A percentile compares a stretch with the other conserved stretches of the same genome.
Conservation (phyloP, 2,113 vertebrate species). For the Podarcis muralis region DNA sequence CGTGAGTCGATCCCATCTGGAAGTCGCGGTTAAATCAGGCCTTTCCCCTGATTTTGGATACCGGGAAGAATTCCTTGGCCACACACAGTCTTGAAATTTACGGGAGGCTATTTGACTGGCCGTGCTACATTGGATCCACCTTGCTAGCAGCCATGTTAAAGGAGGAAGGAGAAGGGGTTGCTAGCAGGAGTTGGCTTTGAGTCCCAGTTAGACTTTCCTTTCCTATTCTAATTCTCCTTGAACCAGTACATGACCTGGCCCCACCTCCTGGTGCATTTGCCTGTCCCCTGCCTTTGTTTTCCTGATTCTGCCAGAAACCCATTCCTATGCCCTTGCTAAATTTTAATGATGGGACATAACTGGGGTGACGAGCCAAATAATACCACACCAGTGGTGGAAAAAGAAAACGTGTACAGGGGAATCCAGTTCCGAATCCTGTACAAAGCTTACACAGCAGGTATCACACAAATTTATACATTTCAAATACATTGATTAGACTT, state of each 20-base stretch:
- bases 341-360: no score
- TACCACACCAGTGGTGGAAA: no score
- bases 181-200: background rate
- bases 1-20: no score
- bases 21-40: background rate
- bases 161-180: background rate
- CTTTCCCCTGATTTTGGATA: background rate
- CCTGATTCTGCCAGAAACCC: background rate
- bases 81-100: background rate
- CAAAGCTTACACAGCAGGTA: no score
- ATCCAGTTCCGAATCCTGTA: no score
- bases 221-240: background rate
- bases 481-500: no score
- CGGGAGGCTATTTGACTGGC: background rate
- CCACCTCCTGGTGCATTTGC: background rate
- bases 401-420: no score
- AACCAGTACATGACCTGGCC: background rate
- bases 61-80: background rate
- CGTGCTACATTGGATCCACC: background rate
- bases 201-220: background rate
- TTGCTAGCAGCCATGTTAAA: background rate
- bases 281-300: background rate
- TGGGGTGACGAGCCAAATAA: no score
- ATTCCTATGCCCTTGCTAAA: no score
- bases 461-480: no score